Conservation (phyloP, 2,113 vertebrate species). For the Silurus glanis region DNA sequence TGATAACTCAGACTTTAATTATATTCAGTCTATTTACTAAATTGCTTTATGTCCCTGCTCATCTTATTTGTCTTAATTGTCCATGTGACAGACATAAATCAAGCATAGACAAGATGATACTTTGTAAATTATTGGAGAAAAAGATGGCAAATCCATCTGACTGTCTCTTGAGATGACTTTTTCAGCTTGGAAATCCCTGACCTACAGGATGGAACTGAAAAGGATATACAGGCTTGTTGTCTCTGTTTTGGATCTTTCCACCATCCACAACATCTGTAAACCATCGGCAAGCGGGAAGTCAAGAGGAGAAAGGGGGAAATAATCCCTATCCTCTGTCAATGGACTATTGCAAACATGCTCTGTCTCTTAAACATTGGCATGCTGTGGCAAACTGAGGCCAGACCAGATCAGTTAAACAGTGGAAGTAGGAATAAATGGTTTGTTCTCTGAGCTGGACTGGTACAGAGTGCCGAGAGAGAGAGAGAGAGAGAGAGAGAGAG, state of each 20-base stretch:
- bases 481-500: too few species aligned
- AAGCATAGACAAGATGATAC: constrained; percentile 5
- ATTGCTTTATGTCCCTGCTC: neutral
- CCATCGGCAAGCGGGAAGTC: constrained; percentile 57
- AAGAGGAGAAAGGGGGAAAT: constrained; percentile 59
- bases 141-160: neutral
- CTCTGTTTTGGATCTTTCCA: constrained; percentile 56
- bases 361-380: constrained; percentile 57
- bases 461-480: neutral
- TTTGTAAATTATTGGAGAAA: constrained; percentile 13
- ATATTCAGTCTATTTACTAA: constrained; percentile 32
- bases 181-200: constrained; percentile 42
- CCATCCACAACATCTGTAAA: constrained; percentile 66
- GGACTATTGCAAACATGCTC: constrained; percentile 55
- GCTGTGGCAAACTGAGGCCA: constrained; percentile 44
- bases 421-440: constrained; percentile 39
- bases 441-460: neutral
- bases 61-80: neutral
- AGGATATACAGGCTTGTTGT: constrained; percentile 46
- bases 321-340: constrained; percentile 60
- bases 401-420: constrained; percentile 28
- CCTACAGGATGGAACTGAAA: constrained; percentile 36
- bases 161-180: constrained; percentile 34
- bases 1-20: constrained; percentile 40
- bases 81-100: constrained; percentile 22